phyloP scores from a whole-genome alignment of 92 coral and sea anemone species.

The Epizoanthus scotinus region DNA sequence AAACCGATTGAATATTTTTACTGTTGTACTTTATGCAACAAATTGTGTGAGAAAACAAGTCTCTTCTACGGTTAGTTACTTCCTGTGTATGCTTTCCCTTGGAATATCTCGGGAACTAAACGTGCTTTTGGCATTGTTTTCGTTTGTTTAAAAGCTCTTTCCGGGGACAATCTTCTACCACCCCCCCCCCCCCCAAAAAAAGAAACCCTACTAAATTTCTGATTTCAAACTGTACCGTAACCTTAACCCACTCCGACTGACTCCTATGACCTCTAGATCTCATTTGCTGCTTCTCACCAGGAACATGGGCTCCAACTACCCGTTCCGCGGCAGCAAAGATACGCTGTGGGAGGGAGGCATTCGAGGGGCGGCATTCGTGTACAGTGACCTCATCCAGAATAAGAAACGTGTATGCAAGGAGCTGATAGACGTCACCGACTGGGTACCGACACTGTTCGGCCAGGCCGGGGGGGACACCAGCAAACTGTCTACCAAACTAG shows the following conservation, averaged over 20 bases:
- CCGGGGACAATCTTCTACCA: no score
- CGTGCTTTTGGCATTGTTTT: no score
- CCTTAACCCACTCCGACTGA: not conserved
- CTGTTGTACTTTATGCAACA: no score
- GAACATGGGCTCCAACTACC: slow-evolving; percentile 97
- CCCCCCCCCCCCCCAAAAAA: no score
- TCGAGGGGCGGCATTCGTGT: slow-evolving; percentile 86
- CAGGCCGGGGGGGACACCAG: slow-evolving; percentile 86
- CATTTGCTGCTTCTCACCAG: slow-evolving; percentile 42
- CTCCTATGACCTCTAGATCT: not conserved
- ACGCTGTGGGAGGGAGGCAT: slow-evolving; percentile 99
- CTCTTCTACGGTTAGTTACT: no score
- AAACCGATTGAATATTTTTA: no score
- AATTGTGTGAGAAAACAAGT: no score
- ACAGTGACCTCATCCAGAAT: slow-evolving; percentile 70
- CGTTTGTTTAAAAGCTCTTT: no score
- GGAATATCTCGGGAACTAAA: no score
- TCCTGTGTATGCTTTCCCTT: no score
- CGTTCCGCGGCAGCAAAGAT: slow-evolving; percentile 94
- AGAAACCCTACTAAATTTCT: no score
- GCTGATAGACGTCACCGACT: slow-evolving; percentile 89
- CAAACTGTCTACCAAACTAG: slow-evolving; percentile 60
- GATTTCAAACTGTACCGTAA: no score
- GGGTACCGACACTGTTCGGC: slow-evolving; percentile 91
- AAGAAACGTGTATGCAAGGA: slow-evolving; percentile 90